phyloP scores from a whole-genome alignment of 2,113 vertebrate genomes.

The Etheostoma cragini region DNA sequence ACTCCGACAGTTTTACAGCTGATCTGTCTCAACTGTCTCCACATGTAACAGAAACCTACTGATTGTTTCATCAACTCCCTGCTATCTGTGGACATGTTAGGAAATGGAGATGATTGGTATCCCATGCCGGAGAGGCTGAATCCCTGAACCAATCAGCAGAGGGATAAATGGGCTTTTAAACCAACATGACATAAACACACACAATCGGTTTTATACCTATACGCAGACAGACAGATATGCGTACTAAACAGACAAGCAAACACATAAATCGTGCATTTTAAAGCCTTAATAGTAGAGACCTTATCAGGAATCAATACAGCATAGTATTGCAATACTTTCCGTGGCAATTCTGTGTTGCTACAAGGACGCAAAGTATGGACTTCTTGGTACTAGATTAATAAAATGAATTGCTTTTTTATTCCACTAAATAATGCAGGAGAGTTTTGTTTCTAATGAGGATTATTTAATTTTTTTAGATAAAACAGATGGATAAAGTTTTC shows the following conservation, averaged over 20 bases:
- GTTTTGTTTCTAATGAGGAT: no score
- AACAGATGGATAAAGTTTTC: no score
- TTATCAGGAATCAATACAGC: no score
- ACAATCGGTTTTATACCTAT: not conserved
- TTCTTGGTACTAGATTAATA: no score
- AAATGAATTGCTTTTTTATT: no score
- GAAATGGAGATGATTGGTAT: constrained; percentile 34
- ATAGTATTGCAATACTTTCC: no score
- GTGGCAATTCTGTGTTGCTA: no score
- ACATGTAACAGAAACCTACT: constrained; percentile 17
- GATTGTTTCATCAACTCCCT: constrained; percentile 50
- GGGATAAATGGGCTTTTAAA: not conserved
- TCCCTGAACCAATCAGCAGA: constrained; percentile 27
- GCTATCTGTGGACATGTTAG: constrained; percentile 20
- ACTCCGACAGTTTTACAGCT: constrained; percentile 11
- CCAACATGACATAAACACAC: constrained; percentile 15
- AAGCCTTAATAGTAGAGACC: not conserved
- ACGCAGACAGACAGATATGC: not conserved
- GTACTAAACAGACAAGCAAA: not conserved
- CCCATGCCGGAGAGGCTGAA: constrained; percentile 12
- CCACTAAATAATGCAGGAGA: no score
- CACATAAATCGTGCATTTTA: not conserved
- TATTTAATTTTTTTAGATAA: no score
- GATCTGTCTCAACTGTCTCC: constrained; percentile 21
- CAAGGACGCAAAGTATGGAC: no score